phyloP scores from a whole-genome alignment of 2,888 invertebrate species.

The Eutolmus rufibarbis region DNA sequence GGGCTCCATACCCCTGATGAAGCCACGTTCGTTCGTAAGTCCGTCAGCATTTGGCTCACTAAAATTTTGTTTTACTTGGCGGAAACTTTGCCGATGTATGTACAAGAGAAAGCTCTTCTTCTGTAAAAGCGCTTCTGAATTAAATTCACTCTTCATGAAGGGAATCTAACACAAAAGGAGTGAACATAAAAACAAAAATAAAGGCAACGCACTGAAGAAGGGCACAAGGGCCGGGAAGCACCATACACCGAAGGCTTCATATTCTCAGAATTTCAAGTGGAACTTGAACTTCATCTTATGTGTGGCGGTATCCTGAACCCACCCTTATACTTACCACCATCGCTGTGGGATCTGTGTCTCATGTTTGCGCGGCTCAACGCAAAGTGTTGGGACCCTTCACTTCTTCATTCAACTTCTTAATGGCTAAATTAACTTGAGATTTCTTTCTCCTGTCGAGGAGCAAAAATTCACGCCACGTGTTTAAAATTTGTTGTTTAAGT shows the following conservation, averaged over 20 bases:
- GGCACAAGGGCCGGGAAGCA: neutral
- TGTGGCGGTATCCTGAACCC: neutral
- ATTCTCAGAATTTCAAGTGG: neutral
- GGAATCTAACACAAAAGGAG: neutral
- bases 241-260: neutral
- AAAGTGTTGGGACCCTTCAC: neutral
- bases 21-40: neutral
- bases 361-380: neutral
- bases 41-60: neutral
- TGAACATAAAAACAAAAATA: neutral
- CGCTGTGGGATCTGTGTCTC: neutral
- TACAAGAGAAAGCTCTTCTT: neutral
- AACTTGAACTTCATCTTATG: neutral
- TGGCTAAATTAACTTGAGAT: slow-evolving; percentile 4
- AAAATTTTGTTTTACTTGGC: neutral
- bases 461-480: neutral
- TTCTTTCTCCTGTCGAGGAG: neutral
- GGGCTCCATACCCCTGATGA: neutral
- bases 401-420: slow-evolving; percentile 1
- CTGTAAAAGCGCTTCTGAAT: neutral
- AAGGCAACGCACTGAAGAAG: neutral
- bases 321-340: neutral
- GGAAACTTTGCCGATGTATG: neutral
- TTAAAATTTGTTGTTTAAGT: neutral
- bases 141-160: slow-evolving; percentile 6